These are phyloP conservation scores for Sebastes oblongus DNA, from an alignment of 2,797 vertebrate genomes.

Conservation along the genomic window DNA sequence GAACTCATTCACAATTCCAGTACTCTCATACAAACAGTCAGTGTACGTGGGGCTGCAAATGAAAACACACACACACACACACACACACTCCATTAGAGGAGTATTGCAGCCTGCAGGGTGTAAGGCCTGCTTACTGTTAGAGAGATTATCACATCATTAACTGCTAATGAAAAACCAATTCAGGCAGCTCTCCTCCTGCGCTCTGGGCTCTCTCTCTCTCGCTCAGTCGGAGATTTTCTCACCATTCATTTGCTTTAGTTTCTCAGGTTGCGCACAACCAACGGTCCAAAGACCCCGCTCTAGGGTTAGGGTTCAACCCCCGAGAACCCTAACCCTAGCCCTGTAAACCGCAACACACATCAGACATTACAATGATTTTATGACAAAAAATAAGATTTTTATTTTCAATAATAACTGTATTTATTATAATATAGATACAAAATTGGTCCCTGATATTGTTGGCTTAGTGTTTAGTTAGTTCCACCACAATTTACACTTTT, in stretches of 20 bases:
- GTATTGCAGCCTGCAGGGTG: constrained; percentile 31
- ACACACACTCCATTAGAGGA: constrained; percentile 20
- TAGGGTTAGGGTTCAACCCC: too few species aligned
- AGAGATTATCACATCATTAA: constrained; percentile 68
- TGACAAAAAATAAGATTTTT: too few species aligned
- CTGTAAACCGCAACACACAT: too few species aligned
- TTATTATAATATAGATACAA: too few species aligned
- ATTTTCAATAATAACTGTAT: too few species aligned
- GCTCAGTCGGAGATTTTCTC: neutral
- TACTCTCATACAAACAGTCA: neutral
- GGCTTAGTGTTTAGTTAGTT: too few species aligned
- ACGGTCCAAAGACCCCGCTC: neutral
- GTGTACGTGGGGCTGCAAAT: neutral
- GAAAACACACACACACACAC: constrained; percentile 7
- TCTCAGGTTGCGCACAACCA: neutral
- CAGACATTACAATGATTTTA: too few species aligned
- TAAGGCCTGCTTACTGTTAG: constrained; percentile 40
- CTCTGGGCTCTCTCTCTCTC: constrained; percentile 16
- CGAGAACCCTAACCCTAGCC: too few species aligned
- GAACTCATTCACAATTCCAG: neutral
- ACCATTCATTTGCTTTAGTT: neutral
- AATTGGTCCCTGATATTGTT: too few species aligned
- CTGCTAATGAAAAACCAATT: constrained; percentile 63
- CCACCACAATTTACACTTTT: too few species aligned
- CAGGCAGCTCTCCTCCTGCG: constrained; percentile 20